A percentile compares a stretch with the other conserved stretches of the same genome.
Evolutionary conservation across 2,113 vertebrate species (phyloP).

Genomic region (Oreotrochilus melanogaster): DNA sequence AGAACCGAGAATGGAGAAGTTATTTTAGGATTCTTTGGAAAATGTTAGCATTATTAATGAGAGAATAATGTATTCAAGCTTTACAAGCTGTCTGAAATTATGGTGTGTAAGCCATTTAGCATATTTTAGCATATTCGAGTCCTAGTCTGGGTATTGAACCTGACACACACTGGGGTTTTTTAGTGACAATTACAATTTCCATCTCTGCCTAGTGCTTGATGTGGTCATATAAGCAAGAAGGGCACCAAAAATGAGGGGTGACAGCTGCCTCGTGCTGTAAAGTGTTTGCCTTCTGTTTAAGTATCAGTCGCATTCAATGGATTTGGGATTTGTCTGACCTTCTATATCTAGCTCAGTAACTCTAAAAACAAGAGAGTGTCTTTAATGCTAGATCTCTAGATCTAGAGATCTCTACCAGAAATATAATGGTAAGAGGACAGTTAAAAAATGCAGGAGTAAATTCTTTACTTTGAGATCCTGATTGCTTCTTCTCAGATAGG

Average conservation of each 20-base stretch:
- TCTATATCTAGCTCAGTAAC: neutral
- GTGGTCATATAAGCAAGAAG: neutral
- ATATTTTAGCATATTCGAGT: neutral
- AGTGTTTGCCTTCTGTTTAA: neutral
- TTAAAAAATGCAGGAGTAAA: neutral
- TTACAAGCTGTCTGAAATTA: neutral
- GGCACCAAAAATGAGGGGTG: neutral
- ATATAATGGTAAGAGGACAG: neutral
- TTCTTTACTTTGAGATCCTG: neutral
- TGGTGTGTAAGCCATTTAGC: neutral
- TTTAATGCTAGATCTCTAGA: neutral
- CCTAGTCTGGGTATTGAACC: neutral
- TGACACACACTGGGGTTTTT: neutral
- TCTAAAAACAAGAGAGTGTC: neutral
- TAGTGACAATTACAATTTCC: neutral
- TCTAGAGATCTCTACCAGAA: neutral
- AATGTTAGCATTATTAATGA: neutral
- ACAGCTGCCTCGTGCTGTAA: neutral
- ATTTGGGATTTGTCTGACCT: neutral
- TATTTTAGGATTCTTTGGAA: slow-evolving; percentile 3
- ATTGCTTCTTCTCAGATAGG: neutral
- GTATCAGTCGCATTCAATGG: neutral
- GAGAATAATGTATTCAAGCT: neutral
- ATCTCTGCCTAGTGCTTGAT: neutral
- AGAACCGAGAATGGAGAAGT: neutral